These are phyloP conservation scores for Polydesmus complanatus DNA, from an alignment of 2,888 invertebrate species.

Conservation along the genomic window DNA sequence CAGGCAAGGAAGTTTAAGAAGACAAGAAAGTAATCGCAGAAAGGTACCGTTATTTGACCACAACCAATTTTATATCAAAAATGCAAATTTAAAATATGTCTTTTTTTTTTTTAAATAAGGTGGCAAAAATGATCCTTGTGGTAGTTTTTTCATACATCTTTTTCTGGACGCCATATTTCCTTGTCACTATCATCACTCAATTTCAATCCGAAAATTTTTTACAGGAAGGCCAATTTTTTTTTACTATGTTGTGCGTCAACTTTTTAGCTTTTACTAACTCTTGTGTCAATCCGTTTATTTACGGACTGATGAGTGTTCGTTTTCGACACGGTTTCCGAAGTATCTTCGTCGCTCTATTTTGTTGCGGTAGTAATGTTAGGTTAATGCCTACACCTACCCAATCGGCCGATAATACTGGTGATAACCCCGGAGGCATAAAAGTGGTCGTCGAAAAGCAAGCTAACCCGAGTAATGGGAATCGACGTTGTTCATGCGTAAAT, in stretches of 20 bases:
- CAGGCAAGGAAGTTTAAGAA: conserved; percentile 23
- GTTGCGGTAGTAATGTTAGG: neutral
- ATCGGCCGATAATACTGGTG: neutral
- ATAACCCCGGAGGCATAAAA: neutral
- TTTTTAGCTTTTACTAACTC: conserved; percentile 36
- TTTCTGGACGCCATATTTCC: conserved; percentile 36
- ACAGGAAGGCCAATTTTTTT: conserved; percentile 32
- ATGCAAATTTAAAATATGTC: neutral
- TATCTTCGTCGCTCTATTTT: neutral
- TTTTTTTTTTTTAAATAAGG: conserved; percentile 25
- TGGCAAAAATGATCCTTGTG: conserved; percentile 37
- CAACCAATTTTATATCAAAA: neutral
- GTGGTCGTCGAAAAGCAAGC: neutral
- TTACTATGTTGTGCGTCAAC: conserved; percentile 36
- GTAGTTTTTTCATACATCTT: conserved; percentile 34
- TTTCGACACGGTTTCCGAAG: conserved; percentile 25
- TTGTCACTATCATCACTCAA: conserved; percentile 34
- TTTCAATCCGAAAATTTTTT: conserved; percentile 31
- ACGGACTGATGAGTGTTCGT: conserved; percentile 35
- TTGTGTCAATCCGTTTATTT: conserved; percentile 36
- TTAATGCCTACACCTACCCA: neutral
- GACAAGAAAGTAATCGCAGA: conserved; percentile 26
- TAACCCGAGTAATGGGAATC: neutral
- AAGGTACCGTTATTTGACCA: conserved; percentile 23
- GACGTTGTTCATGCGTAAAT: too few relatives aligned